Evolutionary conservation across 1,140 invertebrate genomes (phyloP), one percentile per base, ranked within the genome.

Genomic region (Rhagoletis zephyria): DNA sequence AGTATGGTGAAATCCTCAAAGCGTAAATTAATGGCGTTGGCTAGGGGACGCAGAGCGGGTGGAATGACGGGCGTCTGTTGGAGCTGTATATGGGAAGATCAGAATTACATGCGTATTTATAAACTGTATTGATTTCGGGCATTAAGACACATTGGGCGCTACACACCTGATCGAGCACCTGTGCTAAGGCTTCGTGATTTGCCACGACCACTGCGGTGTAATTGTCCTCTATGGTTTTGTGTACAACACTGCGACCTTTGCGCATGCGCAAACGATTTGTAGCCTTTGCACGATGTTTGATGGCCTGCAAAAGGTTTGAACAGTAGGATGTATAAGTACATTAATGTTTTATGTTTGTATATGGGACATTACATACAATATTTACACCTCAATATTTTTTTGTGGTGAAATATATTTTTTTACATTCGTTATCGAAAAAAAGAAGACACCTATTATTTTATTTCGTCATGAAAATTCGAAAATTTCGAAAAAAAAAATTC

Each of bases 161-260:
- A 87, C 88, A 92, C 94, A 97, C 96, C 94, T 97, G 96, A 92
- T 97, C 96, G 74, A 97, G 93, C 90, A 97, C 95, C 93, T 97
- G 96, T 56, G 96, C 96, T 0, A 97, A 94, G 3, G 97, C 96
- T 93, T 97, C 96, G 90, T 97, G 96, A 94, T 97, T 97, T 60
- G 97, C 97, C n/a, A 97, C 95, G 63, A 97, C 95, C 2, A 97
- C 96, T 64, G 97, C 97, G 1, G 96, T 96, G 90, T 97, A 97
- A 93, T 97, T 97, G 90, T 97, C 97, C 91, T 97, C 97, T 56
- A 97, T 94, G 91, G 95, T 97, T 90, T 95, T 96, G 92, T 97
- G 96, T 77, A 97, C 95, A 87, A 97, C 95, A 91, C 95, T 96
- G 87, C 96, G 94, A 86, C 95, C 96, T 92, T 97, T 96, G 89